Base-by-base conservation (phyloP, 2,113 vertebrate genomes). In the Mesitornis unicolor region DNA sequence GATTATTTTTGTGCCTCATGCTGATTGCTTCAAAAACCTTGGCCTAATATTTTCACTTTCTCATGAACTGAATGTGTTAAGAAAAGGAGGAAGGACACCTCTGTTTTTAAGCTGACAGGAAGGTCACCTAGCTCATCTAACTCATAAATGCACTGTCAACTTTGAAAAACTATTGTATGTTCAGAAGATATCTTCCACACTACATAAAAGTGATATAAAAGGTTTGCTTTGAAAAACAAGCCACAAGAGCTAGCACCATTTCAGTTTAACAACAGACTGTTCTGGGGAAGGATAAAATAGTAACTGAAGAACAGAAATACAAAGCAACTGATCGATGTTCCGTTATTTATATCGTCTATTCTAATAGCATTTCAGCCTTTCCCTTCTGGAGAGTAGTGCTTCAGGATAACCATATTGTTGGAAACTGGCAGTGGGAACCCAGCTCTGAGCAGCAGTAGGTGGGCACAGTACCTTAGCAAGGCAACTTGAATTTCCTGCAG, bases 401-500 rank as follows among this genome's bases (percentile, higher is more conserved):
- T 74, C 90, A 79, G 82, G 67, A 63, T 74, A 91, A 73, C 22
- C 61, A 15, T 22, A 26, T 15, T 57, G 38, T 42, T 90, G 76
- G 64, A 51, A 77, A 84, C 43, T 54, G 76, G 85, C 60, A 90
- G 80, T 68, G 40, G 74, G 89, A 95, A 64, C 38, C 51, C 51
- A 60, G 70, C 70, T 90, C 75, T 64, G 57, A 91, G 92, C n/a
- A 73, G 69, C 60, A 83, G 83, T 53, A 89, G 88, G 88, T 90
- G 76, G 76, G 77, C 63, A 93, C 0, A 57, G 63, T 42, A 81
- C 76, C 76, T 93, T 12, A 35, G 38, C 6, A 54, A 81, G 54
- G 83, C 68, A 90, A 67, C 47, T 90, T 89, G 56, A 75, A 82
- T 60, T 97, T 96, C 96, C 92, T 96, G 92, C 75, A 78, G 88